These are phyloP conservation scores for Quadroppia sp. DNA, from an alignment of 2,888 invertebrate genomes.

Conservation along the genomic window DNA sequence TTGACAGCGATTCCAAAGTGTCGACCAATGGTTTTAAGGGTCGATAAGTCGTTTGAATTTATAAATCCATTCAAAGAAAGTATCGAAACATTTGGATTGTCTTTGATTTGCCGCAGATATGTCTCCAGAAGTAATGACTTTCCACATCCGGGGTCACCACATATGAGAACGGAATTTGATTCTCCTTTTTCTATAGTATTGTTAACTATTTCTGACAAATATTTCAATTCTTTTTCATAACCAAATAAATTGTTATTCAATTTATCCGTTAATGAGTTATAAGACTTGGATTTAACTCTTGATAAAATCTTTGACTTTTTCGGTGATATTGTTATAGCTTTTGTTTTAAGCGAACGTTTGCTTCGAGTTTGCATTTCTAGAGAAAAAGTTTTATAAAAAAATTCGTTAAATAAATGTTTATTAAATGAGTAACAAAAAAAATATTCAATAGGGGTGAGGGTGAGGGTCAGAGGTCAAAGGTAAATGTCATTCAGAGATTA, in stretches of 20 bases:
- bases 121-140: conserved; percentile 37
- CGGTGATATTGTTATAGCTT: neutral
- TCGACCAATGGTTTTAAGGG: conserved; percentile 34
- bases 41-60: conserved; percentile 35
- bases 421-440: neutral
- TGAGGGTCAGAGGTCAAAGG: neutral
- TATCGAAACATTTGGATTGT: neutral
- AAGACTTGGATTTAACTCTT: neutral
- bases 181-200: conserved; percentile 31
- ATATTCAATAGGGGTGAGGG: neutral
- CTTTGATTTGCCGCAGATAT: conserved; percentile 16
- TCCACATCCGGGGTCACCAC: conserved; percentile 42
- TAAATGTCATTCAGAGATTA: conserved; percentile 30
- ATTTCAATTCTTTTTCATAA: conserved; percentile 38
- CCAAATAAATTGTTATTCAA: conserved; percentile 25
- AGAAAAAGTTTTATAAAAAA: neutral
- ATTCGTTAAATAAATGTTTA: neutral
- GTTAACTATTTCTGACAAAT: conserved; percentile 19
- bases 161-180: conserved; percentile 40
- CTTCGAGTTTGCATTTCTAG: neutral
- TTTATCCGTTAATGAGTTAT: neutral
- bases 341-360: neutral
- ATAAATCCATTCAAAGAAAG: conserved; percentile 33
- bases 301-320: neutral
- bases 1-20: conserved; percentile 29